phyloP scores from a whole-genome alignment of 2,113 vertebrate genomes.

The Pyrgilauda ruficollis region DNA sequence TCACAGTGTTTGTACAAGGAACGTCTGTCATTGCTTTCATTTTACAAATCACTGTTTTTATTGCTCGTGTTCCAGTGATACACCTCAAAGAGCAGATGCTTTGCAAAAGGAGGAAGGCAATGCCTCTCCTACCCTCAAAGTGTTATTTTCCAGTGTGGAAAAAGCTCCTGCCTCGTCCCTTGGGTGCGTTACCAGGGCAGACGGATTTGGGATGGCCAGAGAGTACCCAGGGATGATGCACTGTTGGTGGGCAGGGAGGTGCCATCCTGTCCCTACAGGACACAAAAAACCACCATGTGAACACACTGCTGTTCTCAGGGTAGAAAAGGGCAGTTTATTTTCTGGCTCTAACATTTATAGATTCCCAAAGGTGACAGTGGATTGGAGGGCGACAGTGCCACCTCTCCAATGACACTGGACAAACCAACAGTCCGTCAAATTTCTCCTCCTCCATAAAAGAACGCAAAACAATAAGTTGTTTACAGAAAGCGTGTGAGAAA shows the following conservation, averaged over 20 bases:
- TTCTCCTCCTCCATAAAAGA: too few relatives aligned
- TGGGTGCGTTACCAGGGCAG: rapidly evolving
- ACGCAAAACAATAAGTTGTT: too few relatives aligned
- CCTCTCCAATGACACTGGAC: too few relatives aligned
- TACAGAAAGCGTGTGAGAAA: too few relatives aligned
- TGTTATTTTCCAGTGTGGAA: background rate
- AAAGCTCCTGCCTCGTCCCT: background rate
- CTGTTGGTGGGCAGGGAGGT: background rate
- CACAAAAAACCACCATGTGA: too few relatives aligned
- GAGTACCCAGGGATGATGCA: rapidly evolving
- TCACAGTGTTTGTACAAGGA: background rate
- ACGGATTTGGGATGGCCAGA: background rate
- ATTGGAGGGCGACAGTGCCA: too few relatives aligned
- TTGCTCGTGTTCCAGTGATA: background rate
- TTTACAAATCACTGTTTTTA: background rate
- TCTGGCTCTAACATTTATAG: too few relatives aligned
- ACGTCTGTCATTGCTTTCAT: background rate
- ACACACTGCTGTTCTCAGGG: too few relatives aligned
- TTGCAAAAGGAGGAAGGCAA: background rate
- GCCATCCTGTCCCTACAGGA: background rate
- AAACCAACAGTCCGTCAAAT: too few relatives aligned
- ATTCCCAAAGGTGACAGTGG: too few relatives aligned
- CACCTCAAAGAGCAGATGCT: background rate
- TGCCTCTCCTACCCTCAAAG: background rate
- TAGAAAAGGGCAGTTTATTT: too few relatives aligned